Conservation (phyloP, 2,113 vertebrate species). For the Tetraodon nigroviridis region DNA sequence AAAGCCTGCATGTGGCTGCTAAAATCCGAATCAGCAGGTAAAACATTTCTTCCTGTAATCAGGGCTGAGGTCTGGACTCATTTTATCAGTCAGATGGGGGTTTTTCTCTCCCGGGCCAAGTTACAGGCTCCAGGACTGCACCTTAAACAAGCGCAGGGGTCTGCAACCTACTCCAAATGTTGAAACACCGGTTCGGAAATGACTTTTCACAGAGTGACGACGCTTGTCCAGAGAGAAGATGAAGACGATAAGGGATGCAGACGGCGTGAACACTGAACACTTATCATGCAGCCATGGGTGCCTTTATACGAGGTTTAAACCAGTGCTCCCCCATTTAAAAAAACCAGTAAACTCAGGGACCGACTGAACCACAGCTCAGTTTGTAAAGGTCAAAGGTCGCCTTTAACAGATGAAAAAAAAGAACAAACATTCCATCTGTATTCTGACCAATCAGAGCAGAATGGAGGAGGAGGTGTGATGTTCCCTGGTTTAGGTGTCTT, state of each 20-base stretch:
- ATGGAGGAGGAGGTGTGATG: background rate
- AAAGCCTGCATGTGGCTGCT: constrained; percentile 15
- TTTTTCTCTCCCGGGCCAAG: too few relatives aligned
- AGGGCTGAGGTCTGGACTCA: constrained; percentile 29
- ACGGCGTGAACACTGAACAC: constrained; percentile 82
- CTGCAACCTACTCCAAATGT: too few relatives aligned
- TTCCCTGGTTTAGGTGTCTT: constrained; percentile 37
- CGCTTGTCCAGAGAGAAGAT: constrained; percentile 32
- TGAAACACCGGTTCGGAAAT: background rate
- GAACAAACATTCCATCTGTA: constrained; percentile 69
- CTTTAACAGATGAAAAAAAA: too few relatives aligned
- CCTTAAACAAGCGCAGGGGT: background rate
- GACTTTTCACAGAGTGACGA: background rate
- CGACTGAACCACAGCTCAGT: too few relatives aligned
- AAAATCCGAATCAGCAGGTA: constrained; percentile 21
- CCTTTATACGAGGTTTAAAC: too few relatives aligned
- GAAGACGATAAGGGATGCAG: constrained; percentile 47
- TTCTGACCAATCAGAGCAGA: constrained; percentile 73
- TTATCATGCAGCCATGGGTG: constrained; percentile 88
- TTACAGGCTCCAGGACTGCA: constrained; percentile 5
- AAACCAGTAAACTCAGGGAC: too few relatives aligned
- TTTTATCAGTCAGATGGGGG: too few relatives aligned
- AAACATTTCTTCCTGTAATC: constrained; percentile 1
- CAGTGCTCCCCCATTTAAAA: too few relatives aligned
- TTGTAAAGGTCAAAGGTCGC: too few relatives aligned